phyloP scores from a whole-genome alignment of 2,888 invertebrate genomes.

The Pammene fasciana region DNA sequence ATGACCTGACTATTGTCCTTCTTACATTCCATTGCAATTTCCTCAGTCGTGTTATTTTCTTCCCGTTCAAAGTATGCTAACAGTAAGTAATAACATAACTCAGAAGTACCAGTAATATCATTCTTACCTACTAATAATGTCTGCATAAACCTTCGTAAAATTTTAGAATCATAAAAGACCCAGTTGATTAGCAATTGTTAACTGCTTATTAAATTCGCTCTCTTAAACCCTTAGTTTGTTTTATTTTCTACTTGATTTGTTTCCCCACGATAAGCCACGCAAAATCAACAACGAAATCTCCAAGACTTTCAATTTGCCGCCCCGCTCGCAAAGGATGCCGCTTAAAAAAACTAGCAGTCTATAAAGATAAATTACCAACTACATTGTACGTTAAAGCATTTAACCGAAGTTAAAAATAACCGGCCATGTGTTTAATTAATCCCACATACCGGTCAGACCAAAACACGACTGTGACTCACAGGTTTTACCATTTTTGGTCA shows the following conservation, averaged over 20 bases:
- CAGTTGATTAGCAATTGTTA: neutral
- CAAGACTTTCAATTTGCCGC: neutral
- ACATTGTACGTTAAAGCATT: constrained; percentile 34
- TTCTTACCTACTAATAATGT: too few species aligned
- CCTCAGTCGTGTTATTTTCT: too few species aligned
- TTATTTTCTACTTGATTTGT: neutral
- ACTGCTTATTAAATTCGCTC: neutral
- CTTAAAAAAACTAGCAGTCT: constrained; percentile 25
- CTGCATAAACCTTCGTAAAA: too few species aligned
- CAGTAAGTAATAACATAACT: too few species aligned
- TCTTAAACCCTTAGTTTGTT: neutral
- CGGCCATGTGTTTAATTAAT: constrained; percentile 40
- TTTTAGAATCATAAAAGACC: too few species aligned
- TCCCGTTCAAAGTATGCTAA: too few species aligned
- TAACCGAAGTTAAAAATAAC: constrained; percentile 41
- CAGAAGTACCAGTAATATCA: too few species aligned
- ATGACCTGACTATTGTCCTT: too few species aligned
- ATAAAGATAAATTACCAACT: constrained; percentile 24
- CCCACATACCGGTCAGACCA: constrained; percentile 38
- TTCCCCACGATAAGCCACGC: neutral
- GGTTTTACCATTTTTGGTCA: constrained; percentile 59
- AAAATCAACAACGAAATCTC: constrained; percentile 3
- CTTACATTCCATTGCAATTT: too few species aligned
- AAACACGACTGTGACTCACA: constrained; percentile 36
- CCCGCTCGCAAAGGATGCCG: constrained; percentile 18